Conservation (phyloP, 1,140 invertebrate genomes). For the Drosophila kikkawai region DNA sequence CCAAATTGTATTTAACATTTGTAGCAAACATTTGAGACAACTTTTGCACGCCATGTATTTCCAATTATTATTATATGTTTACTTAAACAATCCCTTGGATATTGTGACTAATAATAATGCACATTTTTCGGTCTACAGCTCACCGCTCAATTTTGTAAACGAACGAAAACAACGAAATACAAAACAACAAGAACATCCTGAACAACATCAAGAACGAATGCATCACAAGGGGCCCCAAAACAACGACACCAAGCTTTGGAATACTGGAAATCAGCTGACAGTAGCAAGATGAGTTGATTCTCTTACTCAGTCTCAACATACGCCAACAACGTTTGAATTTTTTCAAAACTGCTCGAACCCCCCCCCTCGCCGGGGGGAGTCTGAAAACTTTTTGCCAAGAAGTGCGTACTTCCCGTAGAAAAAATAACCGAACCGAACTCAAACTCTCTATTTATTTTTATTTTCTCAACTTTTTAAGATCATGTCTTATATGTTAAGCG, state of each 20-base stretch:
- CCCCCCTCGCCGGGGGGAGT: constrained; percentile 32
- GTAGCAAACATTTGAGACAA: constrained; percentile 27
- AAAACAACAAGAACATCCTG: constrained; percentile 52
- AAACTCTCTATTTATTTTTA: constrained; percentile 51
- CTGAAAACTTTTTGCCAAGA: constrained; percentile 56
- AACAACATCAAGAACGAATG: constrained; percentile 67
- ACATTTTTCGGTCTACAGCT: constrained; percentile 40
- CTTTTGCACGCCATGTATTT: constrained; percentile 48
- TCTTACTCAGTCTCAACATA: constrained; percentile 53
- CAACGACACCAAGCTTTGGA: constrained; percentile 59
- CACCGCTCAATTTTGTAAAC: constrained; percentile 83
- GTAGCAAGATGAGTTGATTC: constrained; percentile 53
- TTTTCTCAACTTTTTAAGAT: constrained; percentile 49
- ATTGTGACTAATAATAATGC: neutral
- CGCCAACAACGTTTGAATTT: constrained; percentile 78
- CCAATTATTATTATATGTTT: constrained; percentile 44
- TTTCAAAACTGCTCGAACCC: constrained; percentile 67
- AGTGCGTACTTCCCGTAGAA: constrained; percentile 71
- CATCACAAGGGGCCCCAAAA: constrained; percentile 70
- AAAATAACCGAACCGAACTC: constrained; percentile 38
- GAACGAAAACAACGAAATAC: constrained; percentile 78
- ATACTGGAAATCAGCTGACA: constrained; percentile 40
- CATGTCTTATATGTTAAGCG: constrained; percentile 74
- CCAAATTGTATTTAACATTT: constrained; percentile 64
- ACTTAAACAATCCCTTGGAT: neutral